Conservation (phyloP, 1,140 invertebrate genomes). For the Elysia chlorotica region DNA sequence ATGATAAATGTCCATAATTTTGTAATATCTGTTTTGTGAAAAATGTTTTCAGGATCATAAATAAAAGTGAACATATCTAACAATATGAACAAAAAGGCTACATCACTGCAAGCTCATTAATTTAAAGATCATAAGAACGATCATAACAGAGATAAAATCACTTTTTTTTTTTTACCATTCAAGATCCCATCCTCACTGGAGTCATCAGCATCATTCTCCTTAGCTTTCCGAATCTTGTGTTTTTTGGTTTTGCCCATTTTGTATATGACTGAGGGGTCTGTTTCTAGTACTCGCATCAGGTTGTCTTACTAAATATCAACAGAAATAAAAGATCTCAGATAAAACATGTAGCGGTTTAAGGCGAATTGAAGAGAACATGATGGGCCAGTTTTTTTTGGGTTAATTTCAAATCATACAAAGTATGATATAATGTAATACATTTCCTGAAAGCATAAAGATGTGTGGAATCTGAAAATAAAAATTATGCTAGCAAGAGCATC, state of each 20-base stretch:
- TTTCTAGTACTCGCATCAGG: constrained; percentile 53
- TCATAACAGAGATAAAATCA: too few relatives aligned
- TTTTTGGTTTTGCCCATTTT: constrained; percentile 56
- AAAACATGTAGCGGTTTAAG: too few relatives aligned
- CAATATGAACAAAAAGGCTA: too few relatives aligned
- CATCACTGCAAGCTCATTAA: too few relatives aligned
- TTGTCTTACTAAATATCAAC: neutral
- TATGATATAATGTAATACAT: neutral
- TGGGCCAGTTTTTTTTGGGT: too few relatives aligned
- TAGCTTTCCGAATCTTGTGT: constrained; percentile 45
- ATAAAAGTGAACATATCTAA: too few relatives aligned
- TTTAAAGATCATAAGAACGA: too few relatives aligned
- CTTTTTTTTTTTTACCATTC: too few relatives aligned
- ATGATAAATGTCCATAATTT: too few relatives aligned
- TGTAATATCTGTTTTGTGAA: too few relatives aligned
- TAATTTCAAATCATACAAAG: neutral
- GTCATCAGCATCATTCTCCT: constrained; percentile 43
- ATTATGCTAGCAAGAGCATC: neutral
- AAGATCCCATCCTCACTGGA: constrained; percentile 49
- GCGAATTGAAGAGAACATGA: too few relatives aligned
- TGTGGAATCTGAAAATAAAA: neutral
- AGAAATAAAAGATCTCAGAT: neutral
- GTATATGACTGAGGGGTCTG: constrained; percentile 39
- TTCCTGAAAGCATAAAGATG: neutral
- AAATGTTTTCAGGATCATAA: too few relatives aligned